Evolutionary conservation across 2,888 invertebrate genomes (phyloP), one percentile per base, ranked within the genome.

Genomic region (Dasypogon diadema): DNA sequence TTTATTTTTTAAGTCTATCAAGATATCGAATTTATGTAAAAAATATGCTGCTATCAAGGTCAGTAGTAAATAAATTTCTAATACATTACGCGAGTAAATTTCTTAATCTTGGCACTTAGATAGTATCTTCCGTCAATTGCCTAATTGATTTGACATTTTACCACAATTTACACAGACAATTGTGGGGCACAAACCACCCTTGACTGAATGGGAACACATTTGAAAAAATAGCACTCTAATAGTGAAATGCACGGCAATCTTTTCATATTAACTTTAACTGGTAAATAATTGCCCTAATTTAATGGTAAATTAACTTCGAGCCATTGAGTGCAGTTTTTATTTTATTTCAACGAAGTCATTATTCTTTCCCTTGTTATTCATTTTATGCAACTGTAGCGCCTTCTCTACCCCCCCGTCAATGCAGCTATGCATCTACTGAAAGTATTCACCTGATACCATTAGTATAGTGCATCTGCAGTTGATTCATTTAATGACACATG

Each of bases 231-330:
- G n/a, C n/a, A n/a, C n/a, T n/a, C n/a, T 63, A 63, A 37, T 37
- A 21, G 18, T 42, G 42, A 30, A 37, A 42, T 63, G 24, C 14
- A 18, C n/a, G n/a, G 63, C 63, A 63, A 63, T 63, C n/a, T 63
- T 63, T 63, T 42, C 63, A 42, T 42, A 63, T 63, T 63, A 63
- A 37, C 63, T 63, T n/a, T 63, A 63, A 37, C 10, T 63, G 42
- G 63, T 18, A 63, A 63, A 63, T 63, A 63, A 63, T 63, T 63
- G 22, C 63, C 1, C 63, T 63, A 63, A 63, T 63, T 63, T 63
- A 22, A 37, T 42, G 63, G 42, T 63, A 63, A 63, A 63, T 63
- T 63, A 63, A 42, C 37, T 22, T 37, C 42, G 21, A 21, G 6
- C 63, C 21, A 63, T 63, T 63, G 63, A 63, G 14, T 63, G 63